Conservation (phyloP, 1,140 invertebrate species). For the Drosophila tropicalis region DNA sequence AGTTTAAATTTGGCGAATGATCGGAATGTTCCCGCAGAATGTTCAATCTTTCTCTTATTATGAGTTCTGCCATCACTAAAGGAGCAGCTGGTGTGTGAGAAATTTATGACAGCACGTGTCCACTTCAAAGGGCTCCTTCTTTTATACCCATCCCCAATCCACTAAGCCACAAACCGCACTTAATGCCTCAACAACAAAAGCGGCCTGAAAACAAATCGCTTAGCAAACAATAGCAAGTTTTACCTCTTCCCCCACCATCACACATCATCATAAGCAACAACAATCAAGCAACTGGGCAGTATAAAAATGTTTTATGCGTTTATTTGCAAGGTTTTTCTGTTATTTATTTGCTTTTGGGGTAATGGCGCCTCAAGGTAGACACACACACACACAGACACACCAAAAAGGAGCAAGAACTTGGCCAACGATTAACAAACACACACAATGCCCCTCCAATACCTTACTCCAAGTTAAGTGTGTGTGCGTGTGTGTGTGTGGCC, state of each 20-base stretch:
- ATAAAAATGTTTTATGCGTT: conserved; percentile 78
- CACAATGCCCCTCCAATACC: conserved; percentile 15
- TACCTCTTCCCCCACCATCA: not conserved
- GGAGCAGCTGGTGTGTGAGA: conserved; percentile 11
- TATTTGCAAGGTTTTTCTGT: conserved; percentile 70
- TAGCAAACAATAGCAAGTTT: conserved; percentile 69
- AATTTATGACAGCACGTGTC: conserved; percentile 59
- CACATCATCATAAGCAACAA: conserved; percentile 56
- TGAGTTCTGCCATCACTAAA: not conserved
- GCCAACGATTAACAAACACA: conserved; percentile 59
- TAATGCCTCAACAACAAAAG: conserved; percentile 58
- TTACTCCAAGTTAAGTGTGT: not conserved
- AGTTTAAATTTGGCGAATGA: too few relatives aligned
- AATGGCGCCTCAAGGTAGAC: conserved; percentile 64
- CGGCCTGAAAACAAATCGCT: conserved; percentile 65
- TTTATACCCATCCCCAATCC: not conserved
- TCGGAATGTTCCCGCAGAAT: too few relatives aligned
- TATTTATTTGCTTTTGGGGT: conserved; percentile 73
- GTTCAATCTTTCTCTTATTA: too few relatives aligned
- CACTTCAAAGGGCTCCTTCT: conserved; percentile 58
- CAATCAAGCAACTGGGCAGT: conserved; percentile 64
- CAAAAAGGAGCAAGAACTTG: conserved; percentile 8
- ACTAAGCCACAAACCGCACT: conserved; percentile 52
- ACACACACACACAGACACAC: conserved; percentile 8
- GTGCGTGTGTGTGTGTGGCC: conserved; percentile 51